Base-by-base conservation (phyloP, 2,797 vertebrate genomes). In the Sebastes kiyomatsui region DNA sequence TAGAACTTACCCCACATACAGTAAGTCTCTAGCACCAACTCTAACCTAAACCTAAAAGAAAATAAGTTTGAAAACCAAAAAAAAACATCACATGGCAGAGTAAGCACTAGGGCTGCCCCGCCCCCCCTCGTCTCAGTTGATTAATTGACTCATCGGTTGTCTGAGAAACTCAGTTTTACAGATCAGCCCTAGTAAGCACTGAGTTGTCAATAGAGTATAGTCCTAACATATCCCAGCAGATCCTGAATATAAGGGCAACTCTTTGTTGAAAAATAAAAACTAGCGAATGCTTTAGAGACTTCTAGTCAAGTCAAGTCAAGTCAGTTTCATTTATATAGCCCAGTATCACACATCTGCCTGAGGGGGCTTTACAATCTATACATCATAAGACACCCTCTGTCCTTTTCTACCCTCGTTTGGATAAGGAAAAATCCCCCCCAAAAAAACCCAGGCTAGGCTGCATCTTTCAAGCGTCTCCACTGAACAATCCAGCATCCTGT, bases 401-500 rank as follows among this genome's bases (percentile, higher is more conserved):
- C 42, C 64, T 66, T 27, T 60, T 9, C 14, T 16, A 30, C 16
- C 28, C 59, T 30, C 9, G 18, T 42, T 38, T 16, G 13, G 14
- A 25, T 18, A 66, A 32, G 10, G 20, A n/a, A 23, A 67, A 28
- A 11, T n/a, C 65, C 65, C 65, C 65, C 28, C 23, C 56, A 35
- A 64, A 64, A 25, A 66, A 42, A 23, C 1, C 35, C 25, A 46
- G 7, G 27, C 28, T 38, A 3, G 32, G 67, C 58, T 84, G 23
- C 75, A 74, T 89, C 82, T 64, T 60, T 59, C 27, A 38, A 72
- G 23, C 4, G 11, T 65, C 64, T 77, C 64, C 58, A 20, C 49
- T 5, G 58, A 84, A 56, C 30, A 27, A 59, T 54, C 67, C 77
- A 28, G 67, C 18, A 72, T 82, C 83, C 78, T 62, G 75, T 73